A percentile compares a stretch with the other conserved stretches of the same genome.
These are phyloP conservation scores for Apamea sordens DNA, from an alignment of 2,888 invertebrate genomes.

Conservation along the genomic window DNA sequence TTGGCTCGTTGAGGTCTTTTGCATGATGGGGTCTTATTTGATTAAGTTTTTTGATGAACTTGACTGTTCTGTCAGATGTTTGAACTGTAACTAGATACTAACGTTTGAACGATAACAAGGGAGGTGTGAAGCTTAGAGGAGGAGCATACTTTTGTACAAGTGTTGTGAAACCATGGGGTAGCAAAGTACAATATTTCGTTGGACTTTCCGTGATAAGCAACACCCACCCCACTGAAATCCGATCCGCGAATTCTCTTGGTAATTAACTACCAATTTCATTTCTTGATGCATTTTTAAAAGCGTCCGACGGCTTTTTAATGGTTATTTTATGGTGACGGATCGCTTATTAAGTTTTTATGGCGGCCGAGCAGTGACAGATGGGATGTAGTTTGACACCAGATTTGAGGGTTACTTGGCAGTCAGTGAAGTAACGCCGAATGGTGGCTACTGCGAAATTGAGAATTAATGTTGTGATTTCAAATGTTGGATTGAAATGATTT, in stretches of 20 bases:
- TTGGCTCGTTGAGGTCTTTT: conserved; percentile 25
- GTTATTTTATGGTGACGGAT: conserved; percentile 90
- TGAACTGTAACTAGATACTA: background rate
- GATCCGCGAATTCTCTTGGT: conserved; percentile 89
- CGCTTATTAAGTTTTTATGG: conserved; percentile 90
- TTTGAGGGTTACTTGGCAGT: conserved; percentile 76
- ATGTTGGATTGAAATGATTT: conserved; percentile 3
- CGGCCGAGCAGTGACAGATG: conserved; percentile 87
- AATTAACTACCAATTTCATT: conserved; percentile 90
- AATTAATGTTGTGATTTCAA: conserved; percentile 52
- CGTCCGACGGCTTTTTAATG: conserved; percentile 90
- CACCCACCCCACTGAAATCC: conserved; percentile 82
- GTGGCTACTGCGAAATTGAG: conserved; percentile 26
- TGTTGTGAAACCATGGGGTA: conserved; percentile 38
- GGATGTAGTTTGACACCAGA: conserved; percentile 89
- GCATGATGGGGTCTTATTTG: conserved; percentile 7
- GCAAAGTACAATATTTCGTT: conserved; percentile 61
- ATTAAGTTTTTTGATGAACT: conserved; percentile 36
- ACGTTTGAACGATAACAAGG: background rate
- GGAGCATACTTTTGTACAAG: background rate
- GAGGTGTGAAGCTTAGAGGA: background rate
- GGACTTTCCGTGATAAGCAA: conserved; percentile 66
- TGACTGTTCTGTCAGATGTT: background rate
- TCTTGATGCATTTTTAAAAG: conserved; percentile 90
- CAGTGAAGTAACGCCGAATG: conserved; percentile 25